Percentiles rank a stretch among this genome's conserved stretches.
Evolutionary conservation across 2,888 invertebrate genomes (phyloP).

Genomic region (Coenonympha glycerion): DNA sequence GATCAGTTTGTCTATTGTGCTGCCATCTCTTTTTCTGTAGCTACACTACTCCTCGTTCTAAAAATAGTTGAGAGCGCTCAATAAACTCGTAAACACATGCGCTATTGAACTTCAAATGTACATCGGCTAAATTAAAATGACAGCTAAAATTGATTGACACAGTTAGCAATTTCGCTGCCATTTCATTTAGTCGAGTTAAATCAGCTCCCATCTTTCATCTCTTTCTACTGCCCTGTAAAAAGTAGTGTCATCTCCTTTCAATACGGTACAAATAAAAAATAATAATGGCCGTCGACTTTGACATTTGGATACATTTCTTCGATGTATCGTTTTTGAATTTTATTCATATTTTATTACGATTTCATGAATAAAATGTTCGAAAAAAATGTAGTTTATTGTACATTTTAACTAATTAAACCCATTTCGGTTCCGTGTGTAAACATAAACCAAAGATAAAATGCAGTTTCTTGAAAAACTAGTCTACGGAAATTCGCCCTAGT

Average conservation of each 20-base stretch:
- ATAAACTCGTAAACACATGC: constrained; percentile 67
- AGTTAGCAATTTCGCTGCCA: neutral
- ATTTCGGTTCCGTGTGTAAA: constrained; percentile 1
- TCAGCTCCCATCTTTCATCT: neutral
- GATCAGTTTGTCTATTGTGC: neutral
- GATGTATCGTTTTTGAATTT: constrained; percentile 25
- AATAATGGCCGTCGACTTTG: constrained; percentile 60
- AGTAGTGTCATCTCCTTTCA: constrained; percentile 39
- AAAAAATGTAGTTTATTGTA: constrained; percentile 33
- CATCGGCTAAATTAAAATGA: constrained; percentile 28
- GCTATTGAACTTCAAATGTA: constrained; percentile 43
- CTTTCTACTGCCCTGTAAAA: constrained; percentile 5
- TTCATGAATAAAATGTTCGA: constrained; percentile 41
- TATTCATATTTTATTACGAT: no score
- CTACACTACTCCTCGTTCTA: constrained; percentile 36
- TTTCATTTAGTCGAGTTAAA: constrained; percentile 21
- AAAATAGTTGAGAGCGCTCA: constrained; percentile 65
- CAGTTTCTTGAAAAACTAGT: constrained; percentile 17
- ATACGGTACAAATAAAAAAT: constrained; percentile 36
- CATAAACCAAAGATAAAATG: constrained; percentile 19
- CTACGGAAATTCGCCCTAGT: constrained; percentile 12
- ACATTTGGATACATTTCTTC: constrained; percentile 49
- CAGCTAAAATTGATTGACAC: neutral
- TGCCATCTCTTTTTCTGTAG: constrained; percentile 15
- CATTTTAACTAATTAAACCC: constrained; percentile 12